Percentiles rank a stretch among this genome's conserved stretches.
Conservation (phyloP, 2,113 vertebrate genomes). For the Heterotis niloticus region DNA sequence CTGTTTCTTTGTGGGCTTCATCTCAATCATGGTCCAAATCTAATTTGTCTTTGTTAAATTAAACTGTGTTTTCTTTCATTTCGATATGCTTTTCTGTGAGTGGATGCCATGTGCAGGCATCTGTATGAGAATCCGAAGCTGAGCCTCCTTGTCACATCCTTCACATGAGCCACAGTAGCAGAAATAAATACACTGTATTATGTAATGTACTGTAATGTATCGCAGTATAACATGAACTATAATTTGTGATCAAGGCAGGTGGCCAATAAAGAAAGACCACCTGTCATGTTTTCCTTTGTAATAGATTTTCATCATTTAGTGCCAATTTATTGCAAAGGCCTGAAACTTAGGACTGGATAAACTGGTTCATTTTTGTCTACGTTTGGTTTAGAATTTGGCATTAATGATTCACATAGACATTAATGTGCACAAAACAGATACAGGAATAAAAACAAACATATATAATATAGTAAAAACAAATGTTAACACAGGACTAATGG, state of each 20-base stretch:
- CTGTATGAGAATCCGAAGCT: slow-evolving; percentile 50
- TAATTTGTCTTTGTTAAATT: slow-evolving; percentile 61
- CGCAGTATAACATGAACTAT: too few relatives aligned
- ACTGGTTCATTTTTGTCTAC: slow-evolving; percentile 6
- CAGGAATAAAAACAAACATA: neutral
- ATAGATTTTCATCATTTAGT: neutral
- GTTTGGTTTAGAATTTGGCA: slow-evolving; percentile 26
- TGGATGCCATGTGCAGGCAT: slow-evolving; percentile 49
- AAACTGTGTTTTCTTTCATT: slow-evolving; percentile 57
- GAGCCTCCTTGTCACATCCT: slow-evolving; percentile 48
- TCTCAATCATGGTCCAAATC: slow-evolving; percentile 60
- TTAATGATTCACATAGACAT: slow-evolving; percentile 24
- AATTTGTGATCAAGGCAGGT: too few relatives aligned
- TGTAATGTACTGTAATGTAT: neutral
- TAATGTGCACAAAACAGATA: slow-evolving; percentile 14
- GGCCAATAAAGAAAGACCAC: too few relatives aligned
- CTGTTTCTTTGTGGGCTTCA: slow-evolving; percentile 60
- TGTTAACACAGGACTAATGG: too few relatives aligned
- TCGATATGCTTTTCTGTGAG: slow-evolving; percentile 35
- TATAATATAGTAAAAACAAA: neutral
- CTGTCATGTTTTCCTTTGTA: too few relatives aligned
- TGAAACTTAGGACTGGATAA: neutral
- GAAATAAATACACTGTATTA: slow-evolving; percentile 17
- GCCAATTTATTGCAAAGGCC: neutral
- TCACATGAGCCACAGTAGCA: slow-evolving; percentile 40